These are phyloP conservation scores for Astreopora myriophthalma DNA, from an alignment of 64 coral and sea anemone genomes.

Conservation along the genomic window DNA sequence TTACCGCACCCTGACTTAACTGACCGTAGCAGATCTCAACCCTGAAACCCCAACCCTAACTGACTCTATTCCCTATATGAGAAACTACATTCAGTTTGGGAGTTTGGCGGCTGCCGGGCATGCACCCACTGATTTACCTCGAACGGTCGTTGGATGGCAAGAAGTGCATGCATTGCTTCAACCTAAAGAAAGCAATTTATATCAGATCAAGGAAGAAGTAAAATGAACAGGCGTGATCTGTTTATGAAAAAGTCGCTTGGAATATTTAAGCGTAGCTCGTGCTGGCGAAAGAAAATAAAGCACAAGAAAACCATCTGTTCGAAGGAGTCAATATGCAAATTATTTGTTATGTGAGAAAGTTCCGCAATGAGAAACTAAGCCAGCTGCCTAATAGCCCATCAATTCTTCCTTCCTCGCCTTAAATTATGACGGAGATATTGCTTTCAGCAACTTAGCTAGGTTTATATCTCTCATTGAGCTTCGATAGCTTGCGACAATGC, in stretches of 20 bases:
- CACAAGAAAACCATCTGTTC: not conserved
- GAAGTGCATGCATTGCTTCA: too few species aligned
- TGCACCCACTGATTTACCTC: too few species aligned
- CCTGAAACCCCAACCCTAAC: too few species aligned
- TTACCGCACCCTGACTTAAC: too few species aligned
- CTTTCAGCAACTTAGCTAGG: too few species aligned
- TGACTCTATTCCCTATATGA: too few species aligned
- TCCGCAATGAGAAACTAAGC: not conserved
- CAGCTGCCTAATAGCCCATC: not conserved
- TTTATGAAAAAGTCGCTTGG: not conserved
- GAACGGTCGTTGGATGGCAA: too few species aligned
- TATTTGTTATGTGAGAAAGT: not conserved
- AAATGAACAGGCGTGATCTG: not conserved
- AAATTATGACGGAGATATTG: not conserved
- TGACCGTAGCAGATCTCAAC: too few species aligned
- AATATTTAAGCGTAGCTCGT: not conserved
- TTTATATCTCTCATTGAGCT: too few species aligned
- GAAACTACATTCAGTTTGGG: too few species aligned
- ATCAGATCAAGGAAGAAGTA: not conserved
- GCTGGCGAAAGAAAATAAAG: not conserved
- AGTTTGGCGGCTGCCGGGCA: too few species aligned
- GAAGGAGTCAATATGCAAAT: not conserved
- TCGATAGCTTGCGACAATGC: not conserved
- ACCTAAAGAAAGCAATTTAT: not conserved
- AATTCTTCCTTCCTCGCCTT: not conserved